Conservation (phyloP, 2,797 vertebrate species). For the Scleropages formosus region DNA sequence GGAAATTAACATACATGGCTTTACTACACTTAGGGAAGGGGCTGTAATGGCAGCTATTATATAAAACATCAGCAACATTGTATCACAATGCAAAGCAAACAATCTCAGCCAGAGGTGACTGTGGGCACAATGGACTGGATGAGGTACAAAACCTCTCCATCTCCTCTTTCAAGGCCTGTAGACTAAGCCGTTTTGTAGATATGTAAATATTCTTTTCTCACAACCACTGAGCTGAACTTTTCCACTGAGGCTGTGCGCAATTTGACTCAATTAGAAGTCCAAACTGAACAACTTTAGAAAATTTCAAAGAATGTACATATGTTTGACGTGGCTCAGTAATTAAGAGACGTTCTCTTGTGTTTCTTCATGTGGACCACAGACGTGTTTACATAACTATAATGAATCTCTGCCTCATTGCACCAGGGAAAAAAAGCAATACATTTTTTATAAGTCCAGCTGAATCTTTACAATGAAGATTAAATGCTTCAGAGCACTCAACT, state of each 20-base stretch:
- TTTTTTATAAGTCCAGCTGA: conserved; percentile 29
- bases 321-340: conserved; percentile 58
- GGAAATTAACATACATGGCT: background rate
- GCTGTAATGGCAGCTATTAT: conserved; percentile 28
- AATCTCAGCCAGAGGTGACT: background rate
- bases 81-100: background rate
- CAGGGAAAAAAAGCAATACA: conserved; percentile 44
- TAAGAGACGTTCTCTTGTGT: conserved; percentile 54
- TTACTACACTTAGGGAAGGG: background rate
- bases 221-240: conserved; percentile 16
- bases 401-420: conserved; percentile 65
- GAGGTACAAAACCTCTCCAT: background rate
- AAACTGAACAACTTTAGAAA: conserved; percentile 33
- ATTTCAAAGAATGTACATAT: conserved; percentile 49
- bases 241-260: conserved; percentile 4
- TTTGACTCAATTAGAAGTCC: conserved; percentile 23
- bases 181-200: conserved; percentile 7
- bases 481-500: conserved; percentile 6
- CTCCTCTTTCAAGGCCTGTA: background rate
- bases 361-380: conserved; percentile 52
- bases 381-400: conserved; percentile 61
- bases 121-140: background rate
- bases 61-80: background rate
- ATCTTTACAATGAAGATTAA: conserved; percentile 15
- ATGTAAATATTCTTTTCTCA: conserved; percentile 31